phyloP scores from a whole-genome alignment of 2,888 invertebrate genomes.

The Urechis unicinctus region DNA sequence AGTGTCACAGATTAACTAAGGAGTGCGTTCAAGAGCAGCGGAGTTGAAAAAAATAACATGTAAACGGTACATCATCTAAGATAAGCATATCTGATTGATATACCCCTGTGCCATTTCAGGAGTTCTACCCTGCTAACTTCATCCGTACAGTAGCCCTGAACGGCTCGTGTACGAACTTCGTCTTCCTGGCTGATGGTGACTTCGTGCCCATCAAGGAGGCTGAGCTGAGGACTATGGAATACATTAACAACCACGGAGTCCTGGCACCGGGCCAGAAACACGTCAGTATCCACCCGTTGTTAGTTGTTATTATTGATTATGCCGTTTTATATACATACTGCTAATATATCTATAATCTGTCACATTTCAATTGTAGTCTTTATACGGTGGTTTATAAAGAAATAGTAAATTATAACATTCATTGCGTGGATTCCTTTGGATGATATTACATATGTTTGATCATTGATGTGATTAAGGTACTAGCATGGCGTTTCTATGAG shows the following conservation, averaged over 20 bases:
- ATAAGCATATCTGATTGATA: too few relatives aligned
- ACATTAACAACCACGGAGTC: not conserved
- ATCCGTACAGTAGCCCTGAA: not conserved
- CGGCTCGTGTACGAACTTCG: not conserved
- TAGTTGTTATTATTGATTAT: not conserved
- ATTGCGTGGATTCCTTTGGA: too few relatives aligned
- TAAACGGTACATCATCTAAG: too few relatives aligned
- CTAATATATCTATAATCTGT: too few relatives aligned
- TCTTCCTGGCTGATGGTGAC: not conserved
- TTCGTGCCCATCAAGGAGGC: not conserved
- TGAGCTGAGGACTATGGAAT: not conserved
- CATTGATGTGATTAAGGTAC: too few relatives aligned
- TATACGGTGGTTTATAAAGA: too few relatives aligned
- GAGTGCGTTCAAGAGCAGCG: not conserved
- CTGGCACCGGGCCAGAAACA: not conserved
- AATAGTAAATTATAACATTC: too few relatives aligned
- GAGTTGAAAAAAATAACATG: too few relatives aligned
- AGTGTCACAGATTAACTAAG: too few relatives aligned
- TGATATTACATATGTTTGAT: too few relatives aligned
- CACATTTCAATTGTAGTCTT: too few relatives aligned
- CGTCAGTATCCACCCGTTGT: not conserved
- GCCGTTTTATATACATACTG: not conserved
- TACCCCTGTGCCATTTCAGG: not conserved
- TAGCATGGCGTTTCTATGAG: too few relatives aligned
- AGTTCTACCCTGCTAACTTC: not conserved